phyloP scores from a whole-genome alignment of 2,797 vertebrate species.

The Cichlasoma orientale region DNA sequence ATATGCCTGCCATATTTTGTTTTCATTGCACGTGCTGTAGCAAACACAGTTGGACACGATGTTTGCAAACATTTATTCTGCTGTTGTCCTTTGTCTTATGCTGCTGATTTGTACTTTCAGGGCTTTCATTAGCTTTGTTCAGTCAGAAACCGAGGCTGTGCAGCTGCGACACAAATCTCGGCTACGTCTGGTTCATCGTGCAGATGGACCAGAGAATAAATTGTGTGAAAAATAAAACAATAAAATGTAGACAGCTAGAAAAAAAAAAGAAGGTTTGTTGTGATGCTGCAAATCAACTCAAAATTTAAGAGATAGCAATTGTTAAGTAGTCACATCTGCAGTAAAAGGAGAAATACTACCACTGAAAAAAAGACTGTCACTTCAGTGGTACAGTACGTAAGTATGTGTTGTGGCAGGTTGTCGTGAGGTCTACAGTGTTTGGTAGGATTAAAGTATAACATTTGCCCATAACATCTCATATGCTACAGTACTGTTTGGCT shows the following conservation, averaged over 20 bases:
- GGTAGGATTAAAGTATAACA: not conserved
- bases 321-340: not conserved
- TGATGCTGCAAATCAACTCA: not conserved
- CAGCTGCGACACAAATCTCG: slow-evolving; percentile 31
- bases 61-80: slow-evolving; percentile 42
- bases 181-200: slow-evolving; percentile 22
- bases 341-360: not conserved
- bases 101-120: slow-evolving; percentile 34
- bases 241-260: not conserved
- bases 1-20: slow-evolving; percentile 45
- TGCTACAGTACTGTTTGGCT: not conserved
- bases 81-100: slow-evolving; percentile 32
- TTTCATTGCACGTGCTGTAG: slow-evolving; percentile 36
- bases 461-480: not conserved
- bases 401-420: not conserved
- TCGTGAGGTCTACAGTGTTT: not conserved
- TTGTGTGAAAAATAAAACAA: slow-evolving; percentile 9
- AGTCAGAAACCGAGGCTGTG: slow-evolving; percentile 16
- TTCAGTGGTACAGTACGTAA: not conserved
- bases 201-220: slow-evolving; percentile 10
- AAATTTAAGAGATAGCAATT: not conserved
- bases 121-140: slow-evolving; percentile 43
- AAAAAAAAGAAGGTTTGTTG: not conserved
- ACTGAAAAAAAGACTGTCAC: not conserved
- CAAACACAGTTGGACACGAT: slow-evolving; percentile 39